phyloP scores from a whole-genome alignment of 2,113 vertebrate species.

The Anhinga anhinga region DNA sequence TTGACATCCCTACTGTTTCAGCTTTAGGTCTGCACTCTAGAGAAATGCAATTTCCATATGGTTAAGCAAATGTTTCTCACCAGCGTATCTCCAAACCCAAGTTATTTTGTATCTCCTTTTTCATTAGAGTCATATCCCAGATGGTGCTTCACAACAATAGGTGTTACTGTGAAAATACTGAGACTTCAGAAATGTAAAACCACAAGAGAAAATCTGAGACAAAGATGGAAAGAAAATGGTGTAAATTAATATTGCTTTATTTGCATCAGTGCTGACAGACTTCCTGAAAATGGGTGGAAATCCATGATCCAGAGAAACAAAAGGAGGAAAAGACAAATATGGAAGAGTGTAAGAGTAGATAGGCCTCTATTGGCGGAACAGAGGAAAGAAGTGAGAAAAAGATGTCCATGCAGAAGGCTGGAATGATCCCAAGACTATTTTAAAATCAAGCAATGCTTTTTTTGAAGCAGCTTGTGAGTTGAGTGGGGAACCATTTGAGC shows the following conservation, averaged over 20 bases:
- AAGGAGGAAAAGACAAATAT: neutral
- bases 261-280: neutral
- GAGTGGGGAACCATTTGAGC: neutral
- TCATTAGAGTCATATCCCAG: constrained; percentile 52
- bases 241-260: neutral
- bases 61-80: constrained; percentile 63
- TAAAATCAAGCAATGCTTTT: neutral
- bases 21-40: constrained; percentile 11
- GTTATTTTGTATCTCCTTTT: constrained; percentile 57
- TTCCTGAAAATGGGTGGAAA: neutral
- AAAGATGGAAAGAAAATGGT: neutral
- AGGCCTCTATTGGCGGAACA: neutral
- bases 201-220: constrained; percentile 21
- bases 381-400: neutral
- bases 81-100: constrained; percentile 25
- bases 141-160: constrained; percentile 61
- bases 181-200: constrained; percentile 55
- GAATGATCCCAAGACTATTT: neutral
- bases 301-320: neutral
- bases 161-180: constrained; percentile 46
- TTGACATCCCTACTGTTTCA: constrained; percentile 32
- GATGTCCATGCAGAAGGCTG: neutral
- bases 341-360: neutral
- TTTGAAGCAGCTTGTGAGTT: neutral
- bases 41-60: constrained; percentile 60